phyloP scores from a whole-genome alignment of 2,888 invertebrate genomes.

The Megamerina dolium region DNA sequence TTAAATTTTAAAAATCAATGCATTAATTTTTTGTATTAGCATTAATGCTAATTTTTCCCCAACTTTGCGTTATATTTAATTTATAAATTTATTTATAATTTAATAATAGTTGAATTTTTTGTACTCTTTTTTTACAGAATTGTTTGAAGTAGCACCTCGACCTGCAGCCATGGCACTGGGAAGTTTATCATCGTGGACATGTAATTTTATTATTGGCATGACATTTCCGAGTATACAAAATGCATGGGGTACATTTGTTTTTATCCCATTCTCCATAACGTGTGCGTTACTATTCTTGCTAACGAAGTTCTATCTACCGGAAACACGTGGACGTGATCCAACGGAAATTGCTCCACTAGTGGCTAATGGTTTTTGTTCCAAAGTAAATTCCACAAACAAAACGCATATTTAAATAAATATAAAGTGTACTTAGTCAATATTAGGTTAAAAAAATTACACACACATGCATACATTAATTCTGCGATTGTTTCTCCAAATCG shows the following conservation, averaged over 20 bases:
- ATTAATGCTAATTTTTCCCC: too few relatives aligned
- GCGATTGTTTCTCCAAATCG: too few relatives aligned
- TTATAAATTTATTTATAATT: too few relatives aligned
- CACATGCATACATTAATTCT: too few relatives aligned
- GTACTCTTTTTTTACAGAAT: conserved; percentile 55
- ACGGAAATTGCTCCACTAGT: conserved; percentile 59
- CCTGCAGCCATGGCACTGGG: conserved; percentile 82
- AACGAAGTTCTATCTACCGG: conserved; percentile 65
- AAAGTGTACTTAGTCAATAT: too few relatives aligned
- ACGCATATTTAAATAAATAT: too few relatives aligned
- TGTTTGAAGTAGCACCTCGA: conserved; percentile 79
- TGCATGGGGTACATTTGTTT: conserved; percentile 64
- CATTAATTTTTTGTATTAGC: too few relatives aligned
- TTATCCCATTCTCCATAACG: conserved; percentile 63
- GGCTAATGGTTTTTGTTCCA: conserved; percentile 58
- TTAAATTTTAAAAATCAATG: too few relatives aligned
- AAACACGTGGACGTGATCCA: conserved; percentile 66
- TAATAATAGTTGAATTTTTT: too few relatives aligned
- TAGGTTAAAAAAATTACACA: too few relatives aligned
- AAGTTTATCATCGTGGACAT: conserved; percentile 80
- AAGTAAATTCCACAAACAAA: too few relatives aligned
- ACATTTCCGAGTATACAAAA: conserved; percentile 62
- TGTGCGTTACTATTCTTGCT: conserved; percentile 39
- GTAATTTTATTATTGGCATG: conserved; percentile 81
- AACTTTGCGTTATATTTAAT: too few relatives aligned